phyloP scores from a whole-genome alignment of 2,888 invertebrate species.

The Hirtodrosophila histrioides region DNA sequence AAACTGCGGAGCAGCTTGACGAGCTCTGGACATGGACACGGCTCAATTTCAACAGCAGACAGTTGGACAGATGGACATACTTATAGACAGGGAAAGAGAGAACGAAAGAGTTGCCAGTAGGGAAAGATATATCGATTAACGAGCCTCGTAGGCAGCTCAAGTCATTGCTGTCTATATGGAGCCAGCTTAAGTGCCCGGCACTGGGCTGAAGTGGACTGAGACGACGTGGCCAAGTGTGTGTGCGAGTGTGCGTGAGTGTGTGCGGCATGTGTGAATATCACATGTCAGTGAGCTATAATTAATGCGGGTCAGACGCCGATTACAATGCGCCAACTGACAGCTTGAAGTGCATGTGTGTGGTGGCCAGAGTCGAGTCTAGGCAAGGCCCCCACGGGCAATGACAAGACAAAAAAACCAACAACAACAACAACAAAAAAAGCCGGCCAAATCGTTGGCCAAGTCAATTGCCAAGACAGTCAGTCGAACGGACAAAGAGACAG shows the following conservation, averaged over 20 bases:
- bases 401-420: slow-evolving; percentile 72
- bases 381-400: slow-evolving; percentile 54
- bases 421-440: no score
- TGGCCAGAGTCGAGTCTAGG: slow-evolving; percentile 38
- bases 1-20: slow-evolving; percentile 38
- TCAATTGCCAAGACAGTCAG: slow-evolving; percentile 52
- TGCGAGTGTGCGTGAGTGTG: slow-evolving; percentile 28
- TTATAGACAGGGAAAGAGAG: not conserved
- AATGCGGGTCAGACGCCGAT: slow-evolving; percentile 80
- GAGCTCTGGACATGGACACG: slow-evolving; percentile 55
- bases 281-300: slow-evolving; percentile 79
- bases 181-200: slow-evolving; percentile 66
- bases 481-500: not conserved
- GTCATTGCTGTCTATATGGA: slow-evolving; percentile 53
- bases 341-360: slow-evolving; percentile 68
- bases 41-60: slow-evolving; percentile 66
- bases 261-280: slow-evolving; percentile 75
- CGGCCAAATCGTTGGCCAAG: slow-evolving; percentile 51
- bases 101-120: slow-evolving; percentile 50
- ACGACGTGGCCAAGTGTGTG: slow-evolving; percentile 5
- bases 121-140: slow-evolving; percentile 71
- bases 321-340: slow-evolving; percentile 79
- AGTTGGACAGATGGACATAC: slow-evolving; percentile 22
- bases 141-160: slow-evolving; percentile 62
- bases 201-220: slow-evolving; percentile 50